These are phyloP conservation scores for Rynchops niger DNA, from an alignment of 2,113 vertebrate species.

Conservation along the genomic window DNA sequence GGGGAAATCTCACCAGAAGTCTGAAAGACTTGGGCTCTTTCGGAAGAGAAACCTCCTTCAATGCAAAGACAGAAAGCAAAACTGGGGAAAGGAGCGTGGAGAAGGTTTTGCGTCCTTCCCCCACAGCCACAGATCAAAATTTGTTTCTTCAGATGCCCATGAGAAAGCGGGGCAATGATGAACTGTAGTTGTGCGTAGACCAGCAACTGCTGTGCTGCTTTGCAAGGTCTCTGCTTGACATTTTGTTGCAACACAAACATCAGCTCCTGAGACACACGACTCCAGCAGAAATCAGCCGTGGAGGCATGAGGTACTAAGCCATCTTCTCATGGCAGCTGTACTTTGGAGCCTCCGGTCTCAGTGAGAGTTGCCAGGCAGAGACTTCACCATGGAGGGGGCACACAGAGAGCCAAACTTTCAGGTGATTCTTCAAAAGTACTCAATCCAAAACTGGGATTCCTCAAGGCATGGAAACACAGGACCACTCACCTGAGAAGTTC, in stretches of 20 bases:
- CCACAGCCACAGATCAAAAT: not conserved
- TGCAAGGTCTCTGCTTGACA: not conserved
- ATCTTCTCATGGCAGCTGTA: accelerated
- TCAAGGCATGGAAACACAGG: not conserved
- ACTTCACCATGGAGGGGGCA: not conserved
- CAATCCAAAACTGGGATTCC: not conserved
- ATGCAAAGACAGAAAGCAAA: not conserved
- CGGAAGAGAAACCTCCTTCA: not conserved
- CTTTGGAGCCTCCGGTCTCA: not conserved
- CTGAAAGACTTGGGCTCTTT: not conserved
- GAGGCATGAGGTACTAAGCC: not conserved
- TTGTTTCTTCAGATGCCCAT: not conserved
- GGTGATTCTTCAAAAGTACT: not conserved
- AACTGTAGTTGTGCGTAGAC: not conserved
- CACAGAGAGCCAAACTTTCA: not conserved
- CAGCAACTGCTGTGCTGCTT: not conserved
- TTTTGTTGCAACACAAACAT: not conserved
- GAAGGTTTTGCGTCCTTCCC: not conserved
- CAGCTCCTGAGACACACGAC: not conserved
- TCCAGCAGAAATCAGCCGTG: not conserved
- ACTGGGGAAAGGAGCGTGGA: not conserved
- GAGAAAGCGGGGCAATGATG: not conserved
- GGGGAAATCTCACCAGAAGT: not conserved
- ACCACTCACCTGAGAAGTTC: not conserved
- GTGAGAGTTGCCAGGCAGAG: not conserved